Conservation (phyloP, 2,888 invertebrate genomes). For the Ectemnius continuus region DNA sequence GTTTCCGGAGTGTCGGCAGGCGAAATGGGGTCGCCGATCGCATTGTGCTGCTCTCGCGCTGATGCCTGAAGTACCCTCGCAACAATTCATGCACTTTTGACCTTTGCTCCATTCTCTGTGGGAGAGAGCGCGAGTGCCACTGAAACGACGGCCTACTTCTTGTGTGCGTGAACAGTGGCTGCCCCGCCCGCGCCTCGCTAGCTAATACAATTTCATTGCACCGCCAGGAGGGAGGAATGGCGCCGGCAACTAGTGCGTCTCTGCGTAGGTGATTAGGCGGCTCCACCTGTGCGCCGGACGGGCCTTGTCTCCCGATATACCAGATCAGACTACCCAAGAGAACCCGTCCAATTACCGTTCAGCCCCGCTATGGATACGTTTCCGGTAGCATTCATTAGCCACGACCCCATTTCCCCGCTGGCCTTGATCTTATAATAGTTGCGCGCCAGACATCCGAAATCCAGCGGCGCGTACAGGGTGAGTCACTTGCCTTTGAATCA, state of each 20-base stretch:
- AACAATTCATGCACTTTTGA: constrained; percentile 68
- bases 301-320: too few species aligned
- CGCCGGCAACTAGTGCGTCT: constrained; percentile 32
- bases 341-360: not conserved
- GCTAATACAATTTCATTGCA: constrained; percentile 52
- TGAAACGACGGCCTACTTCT: constrained; percentile 50
- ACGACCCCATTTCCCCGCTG: not conserved
- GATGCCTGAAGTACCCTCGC: constrained; percentile 51
- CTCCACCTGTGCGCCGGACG: not conserved
- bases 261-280: not conserved
- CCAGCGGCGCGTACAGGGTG: too few species aligned
- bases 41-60: constrained; percentile 59
- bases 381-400: not conserved
- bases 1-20: constrained; percentile 53
- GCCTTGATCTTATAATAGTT: too few species aligned
- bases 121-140: constrained; percentile 26
- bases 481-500: too few species aligned
- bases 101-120: constrained; percentile 45
- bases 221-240: constrained; percentile 34
- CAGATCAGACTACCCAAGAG: constrained; percentile 1
- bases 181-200: constrained; percentile 11
- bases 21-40: constrained; percentile 62
- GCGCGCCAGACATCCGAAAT: too few species aligned
- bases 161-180: constrained; percentile 22
- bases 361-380: not conserved